A percentile compares a stretch with the other conserved stretches of the same genome.
Conservation (phyloP, 2,113 vertebrate species). For the Haplochromis vanheusdeni region DNA sequence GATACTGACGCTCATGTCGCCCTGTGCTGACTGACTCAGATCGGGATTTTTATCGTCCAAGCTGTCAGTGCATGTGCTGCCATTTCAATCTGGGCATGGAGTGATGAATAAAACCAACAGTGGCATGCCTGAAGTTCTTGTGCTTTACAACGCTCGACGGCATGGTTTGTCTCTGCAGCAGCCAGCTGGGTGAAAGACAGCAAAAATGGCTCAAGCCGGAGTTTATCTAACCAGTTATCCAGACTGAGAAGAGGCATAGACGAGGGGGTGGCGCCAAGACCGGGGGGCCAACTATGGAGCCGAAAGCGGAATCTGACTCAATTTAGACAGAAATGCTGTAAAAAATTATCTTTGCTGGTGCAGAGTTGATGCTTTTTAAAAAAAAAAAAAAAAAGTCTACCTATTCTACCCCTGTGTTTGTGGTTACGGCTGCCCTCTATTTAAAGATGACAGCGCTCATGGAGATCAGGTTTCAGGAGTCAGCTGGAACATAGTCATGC, state of each 20-base stretch:
- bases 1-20: constrained; percentile 11
- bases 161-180: constrained; percentile 27
- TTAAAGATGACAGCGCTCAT: constrained; percentile 34
- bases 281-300: neutral
- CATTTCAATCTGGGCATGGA: neutral
- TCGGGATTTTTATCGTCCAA: constrained; percentile 13
- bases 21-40: constrained; percentile 24
- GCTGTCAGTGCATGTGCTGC: constrained; percentile 20
- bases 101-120: constrained; percentile 41
- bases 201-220: neutral
- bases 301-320: neutral
- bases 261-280: no score
- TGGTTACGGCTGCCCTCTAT: constrained; percentile 9
- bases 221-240: constrained; percentile 6
- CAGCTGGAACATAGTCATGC: constrained; percentile 43
- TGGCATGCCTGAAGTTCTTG: constrained; percentile 38
- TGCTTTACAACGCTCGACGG: neutral
- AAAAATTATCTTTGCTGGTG: neutral
- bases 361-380: neutral
- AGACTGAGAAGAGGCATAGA: neutral
- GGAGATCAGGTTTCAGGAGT: constrained; percentile 24
- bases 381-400: neutral
- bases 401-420: neutral
- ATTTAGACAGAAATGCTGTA: neutral
- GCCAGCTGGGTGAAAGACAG: constrained; percentile 22